Base-by-base conservation (phyloP, 2,888 invertebrate genomes). In the Steinernema hermaphroditum region DNA sequence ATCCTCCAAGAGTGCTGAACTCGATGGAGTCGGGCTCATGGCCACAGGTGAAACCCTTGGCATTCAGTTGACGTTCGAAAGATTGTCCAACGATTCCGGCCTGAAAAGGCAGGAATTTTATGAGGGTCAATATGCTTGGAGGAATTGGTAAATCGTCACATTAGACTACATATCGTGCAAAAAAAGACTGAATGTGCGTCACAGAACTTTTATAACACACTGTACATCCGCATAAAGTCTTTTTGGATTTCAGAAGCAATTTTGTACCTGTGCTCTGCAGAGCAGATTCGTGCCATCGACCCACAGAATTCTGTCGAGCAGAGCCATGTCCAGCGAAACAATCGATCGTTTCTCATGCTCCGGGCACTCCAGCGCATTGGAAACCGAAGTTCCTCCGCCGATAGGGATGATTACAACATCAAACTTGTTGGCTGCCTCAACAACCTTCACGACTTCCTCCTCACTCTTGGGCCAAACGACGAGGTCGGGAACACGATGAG, bases 21-120 rank as follows among this genome's bases (percentile, higher is more conserved):
- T 98, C 97, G 88, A 94, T 94, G 0, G 96, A 96, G 87, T 98
- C 98, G 0, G 98, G 98, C 87, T 98, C 97, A 87, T 98, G 96
- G 0, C 98, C 98, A 80, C 83, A 80, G n/a, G 82, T 86, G 77
- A 77, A 87, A 4, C 82, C 82, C 34, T 76, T 75, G n/a, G 62
- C 73, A 27, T 69, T 81, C 46, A 83, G 74, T 54, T 82, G 78
- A 29, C 76, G 73, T 69, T 84, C 84, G 68, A 84, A 75, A 1
- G 75, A 76, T 68, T 81, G 81, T 12, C 84, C 84, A 29, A 84
- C 74, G 62, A 84, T 84, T 69, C 83, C 83, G 29, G 82, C 82
- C 69, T 79, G 74, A 41, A 68, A 34, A 71, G 4, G n/a, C n/a
- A n/a, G n/a, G n/a, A n/a, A n/a, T n/a, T n/a, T n/a, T n/a, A n/a